Base-by-base conservation (phyloP, 1,140 invertebrate species). In the Drosophila nigrodunni region DNA sequence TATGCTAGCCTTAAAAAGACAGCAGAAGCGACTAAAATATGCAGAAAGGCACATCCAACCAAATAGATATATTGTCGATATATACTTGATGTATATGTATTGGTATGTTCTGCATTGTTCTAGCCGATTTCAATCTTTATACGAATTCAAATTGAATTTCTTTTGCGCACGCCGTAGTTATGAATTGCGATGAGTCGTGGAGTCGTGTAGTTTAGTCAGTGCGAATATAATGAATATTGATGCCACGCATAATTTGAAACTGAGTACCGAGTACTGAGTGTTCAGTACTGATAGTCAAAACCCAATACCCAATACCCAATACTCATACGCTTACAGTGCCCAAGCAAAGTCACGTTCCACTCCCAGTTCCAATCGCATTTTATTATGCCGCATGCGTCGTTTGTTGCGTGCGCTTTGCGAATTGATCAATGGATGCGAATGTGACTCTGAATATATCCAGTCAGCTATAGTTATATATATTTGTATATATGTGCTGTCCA, bases 1-100 rank as follows among this genome's bases (percentile, higher is more conserved):
- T 87, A 87, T 87, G 83, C 85, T 87, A 74, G 57, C 74, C 83
- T 69, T 82, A 88, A 73, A 89, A 65, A 69, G 67, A 0, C 37
- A 69, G 41, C 52, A 46, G 59, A 77, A 62, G 6, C 62, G 15
- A 13, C 43, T 58, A 64, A 34, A 70, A 55, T 52, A 34, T 65
- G 15, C 55, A 30, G 34, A 30, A 25, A 10, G 30, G 9, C 47
- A 11, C 54, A 55, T 55, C 1, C 18, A 21, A 2, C 18, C 37
- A 37, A 55, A 37, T 30, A 30, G 25, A 4, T 30, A 49, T 47
- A 25, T 44, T 18, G 9, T 43, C 43, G 11, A 47, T 41, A 50
- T 50, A 47, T 47, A 47, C 5, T 9, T 15, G 18, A 55, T 55
- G 37, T 5, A 15, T 55, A 55, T 55, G 46, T 49, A 30, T 4